These are phyloP conservation scores for Chascanopsetta lugubris DNA, from an alignment of 2,113 vertebrate species.

Conservation along the genomic window DNA sequence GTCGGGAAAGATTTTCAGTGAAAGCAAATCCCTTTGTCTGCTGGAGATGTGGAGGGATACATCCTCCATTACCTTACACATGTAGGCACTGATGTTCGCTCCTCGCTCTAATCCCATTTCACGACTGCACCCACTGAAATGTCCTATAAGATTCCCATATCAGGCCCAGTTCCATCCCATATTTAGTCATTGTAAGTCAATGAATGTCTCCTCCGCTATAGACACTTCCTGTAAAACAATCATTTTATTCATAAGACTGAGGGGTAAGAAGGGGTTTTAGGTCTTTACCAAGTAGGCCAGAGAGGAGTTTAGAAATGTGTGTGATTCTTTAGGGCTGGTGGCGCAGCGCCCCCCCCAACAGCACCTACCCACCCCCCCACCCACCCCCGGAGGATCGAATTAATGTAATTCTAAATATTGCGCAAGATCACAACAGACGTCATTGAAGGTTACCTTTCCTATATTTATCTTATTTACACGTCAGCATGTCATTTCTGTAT, in stretches of 20 bases:
- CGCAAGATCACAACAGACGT: too few relatives aligned
- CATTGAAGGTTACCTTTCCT: too few relatives aligned
- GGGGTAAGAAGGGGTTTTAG: conserved; percentile 12
- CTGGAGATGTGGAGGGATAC: conserved; percentile 42
- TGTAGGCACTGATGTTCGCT: conserved; percentile 33
- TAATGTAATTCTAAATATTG: too few relatives aligned
- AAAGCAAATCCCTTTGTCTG: conserved; percentile 60
- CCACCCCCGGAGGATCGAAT: too few relatives aligned
- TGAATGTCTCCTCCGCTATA: conserved; percentile 28
- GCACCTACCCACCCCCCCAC: too few relatives aligned
- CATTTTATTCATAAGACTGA: conserved; percentile 24
- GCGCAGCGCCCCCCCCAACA: too few relatives aligned
- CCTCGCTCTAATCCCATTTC: conserved; percentile 47
- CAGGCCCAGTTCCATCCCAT: conserved; percentile 41
- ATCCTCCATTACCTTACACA: conserved; percentile 58
- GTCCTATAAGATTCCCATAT: conserved; percentile 60
- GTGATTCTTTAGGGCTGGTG: too few relatives aligned
- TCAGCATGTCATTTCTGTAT: too few relatives aligned
- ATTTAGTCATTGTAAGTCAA: conserved; percentile 53
- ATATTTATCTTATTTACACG: too few relatives aligned
- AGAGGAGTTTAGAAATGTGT: neutral
- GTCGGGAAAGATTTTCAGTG: conserved; percentile 55
- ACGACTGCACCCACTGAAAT: conserved; percentile 32
- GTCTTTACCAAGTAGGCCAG: conserved; percentile 40
- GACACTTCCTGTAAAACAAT: conserved; percentile 29